Evolutionary conservation across 1,140 invertebrate species (phyloP), one percentile per base, ranked within the genome.

Genomic region (Aradophagus sp.): DNA sequence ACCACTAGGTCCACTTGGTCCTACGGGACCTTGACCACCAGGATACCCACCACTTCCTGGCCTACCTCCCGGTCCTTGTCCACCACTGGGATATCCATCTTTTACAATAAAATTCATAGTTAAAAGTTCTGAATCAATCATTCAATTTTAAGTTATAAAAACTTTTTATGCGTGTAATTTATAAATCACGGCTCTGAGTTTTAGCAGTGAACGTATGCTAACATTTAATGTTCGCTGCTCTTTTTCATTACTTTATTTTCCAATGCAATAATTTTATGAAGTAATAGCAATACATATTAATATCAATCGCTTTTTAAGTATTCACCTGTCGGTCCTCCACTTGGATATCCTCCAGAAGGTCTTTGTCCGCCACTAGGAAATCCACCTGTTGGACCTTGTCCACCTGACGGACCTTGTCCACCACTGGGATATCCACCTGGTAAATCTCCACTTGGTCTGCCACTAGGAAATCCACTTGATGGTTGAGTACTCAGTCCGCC

Each of bases 1-100:
- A n/a, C n/a, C n/a, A n/a, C n/a, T n/a, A n/a, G n/a, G 52, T 5
- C 58, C 34, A 32, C 62, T 36, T 8, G 74, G 71, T 10, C 70
- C 52, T 13, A 68, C 71, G 23, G 75, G 71, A 8, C 79, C 67
- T 38, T 74, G 68, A 39, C 78, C 73, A 41, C 77, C 74, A 58
- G 56, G 56, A 42, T 41, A 61, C 11, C 50, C 56, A 52, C 73
- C 73, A 47, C 48, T 69, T 8, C 65, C 35, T 15, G 78, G 74
- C 34, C 71, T 73, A 31, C 63, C 45, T 11, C 38, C 26, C 17
- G 45, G 45, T 11, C 31, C 62, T 48, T 69, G 63, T 42, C 48
- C 65, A 26, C 70, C 73, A 11, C 56, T 73, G 36, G 58, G 71
- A 41, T 50, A 78, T 35, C 29, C 50, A 23, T n/a, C n/a, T n/a